Conservation (phyloP, 2,888 invertebrate species). For the Trichopoda pennipes region DNA sequence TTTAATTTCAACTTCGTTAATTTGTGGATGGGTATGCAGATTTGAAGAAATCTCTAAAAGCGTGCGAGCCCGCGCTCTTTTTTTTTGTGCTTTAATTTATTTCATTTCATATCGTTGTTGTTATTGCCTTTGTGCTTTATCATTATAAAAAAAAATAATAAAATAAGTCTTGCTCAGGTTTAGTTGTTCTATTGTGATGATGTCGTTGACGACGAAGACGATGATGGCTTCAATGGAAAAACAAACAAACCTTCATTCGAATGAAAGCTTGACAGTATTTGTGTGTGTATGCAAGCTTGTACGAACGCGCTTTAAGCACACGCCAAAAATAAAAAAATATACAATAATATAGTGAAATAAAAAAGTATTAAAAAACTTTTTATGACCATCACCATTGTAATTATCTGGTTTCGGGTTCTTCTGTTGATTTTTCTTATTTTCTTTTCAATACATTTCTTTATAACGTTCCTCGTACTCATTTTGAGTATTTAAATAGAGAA, state of each 20-base stretch:
- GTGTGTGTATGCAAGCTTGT: slow-evolving; percentile 30
- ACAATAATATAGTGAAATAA: slow-evolving; percentile 2
- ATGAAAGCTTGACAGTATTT: slow-evolving; percentile 3
- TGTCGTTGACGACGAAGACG: slow-evolving; percentile 28
- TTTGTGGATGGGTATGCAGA: no score
- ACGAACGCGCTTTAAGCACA: slow-evolving; percentile 66
- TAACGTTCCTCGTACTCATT: slow-evolving; percentile 20
- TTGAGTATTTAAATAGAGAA: slow-evolving; percentile 50
- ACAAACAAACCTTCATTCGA: neutral
- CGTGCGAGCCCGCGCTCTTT: no score
- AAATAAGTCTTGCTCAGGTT: slow-evolving; percentile 1
- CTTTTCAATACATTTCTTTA: slow-evolving; percentile 10
- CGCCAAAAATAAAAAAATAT: slow-evolving; percentile 55
- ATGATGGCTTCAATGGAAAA: slow-evolving; percentile 32
- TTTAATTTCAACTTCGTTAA: no score
- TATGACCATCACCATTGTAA: slow-evolving; percentile 19
- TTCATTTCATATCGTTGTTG: neutral
- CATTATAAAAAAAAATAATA: slow-evolving; percentile 16
- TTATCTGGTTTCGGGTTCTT: slow-evolving; percentile 40
- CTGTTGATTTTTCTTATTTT: slow-evolving; percentile 35
- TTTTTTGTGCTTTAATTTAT: no score
- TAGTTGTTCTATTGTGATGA: slow-evolving; percentile 26
- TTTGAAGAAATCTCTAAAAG: no score
- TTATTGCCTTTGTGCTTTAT: slow-evolving; percentile 13
- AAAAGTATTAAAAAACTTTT: slow-evolving; percentile 46